Evolutionary conservation across 2,888 invertebrate species (phyloP).

Genomic region (Lamellibrachia satsuma): DNA sequence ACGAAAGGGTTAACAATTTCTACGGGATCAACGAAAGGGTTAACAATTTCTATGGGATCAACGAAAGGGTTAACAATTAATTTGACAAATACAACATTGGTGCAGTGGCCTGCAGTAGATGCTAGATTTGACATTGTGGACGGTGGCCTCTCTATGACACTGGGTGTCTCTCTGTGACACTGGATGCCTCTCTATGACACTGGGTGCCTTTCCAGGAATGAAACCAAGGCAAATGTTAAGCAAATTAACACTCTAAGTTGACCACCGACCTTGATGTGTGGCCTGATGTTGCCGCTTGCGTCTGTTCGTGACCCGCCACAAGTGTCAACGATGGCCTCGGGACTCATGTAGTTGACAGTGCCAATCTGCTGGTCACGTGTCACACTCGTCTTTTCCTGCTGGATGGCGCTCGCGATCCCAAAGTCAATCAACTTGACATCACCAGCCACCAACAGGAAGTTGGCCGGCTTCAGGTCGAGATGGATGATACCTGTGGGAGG

Average conservation of each 20-base stretch:
- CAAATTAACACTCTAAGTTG: slow-evolving; percentile 51
- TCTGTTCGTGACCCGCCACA: slow-evolving; percentile 42
- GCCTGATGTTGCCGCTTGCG: slow-evolving; percentile 42
- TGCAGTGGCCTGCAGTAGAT: too few relatives aligned
- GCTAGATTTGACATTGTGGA: too few relatives aligned
- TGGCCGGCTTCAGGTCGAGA: slow-evolving; percentile 95
- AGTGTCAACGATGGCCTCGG: slow-evolving; percentile 74
- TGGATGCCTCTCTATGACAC: too few relatives aligned
- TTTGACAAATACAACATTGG: too few relatives aligned
- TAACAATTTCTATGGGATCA: too few relatives aligned
- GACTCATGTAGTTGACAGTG: slow-evolving; percentile 95
- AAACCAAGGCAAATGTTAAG: too few relatives aligned
- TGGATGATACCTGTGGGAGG: slow-evolving; percentile 84
- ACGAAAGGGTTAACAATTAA: too few relatives aligned
- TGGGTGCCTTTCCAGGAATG: too few relatives aligned
- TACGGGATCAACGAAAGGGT: too few relatives aligned
- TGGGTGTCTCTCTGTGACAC: too few relatives aligned
- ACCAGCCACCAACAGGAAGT: slow-evolving; percentile 88
- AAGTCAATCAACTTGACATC: slow-evolving; percentile 95
- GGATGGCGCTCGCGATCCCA: slow-evolving; percentile 88
- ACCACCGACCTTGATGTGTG: slow-evolving; percentile 43
- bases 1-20: too few relatives aligned
- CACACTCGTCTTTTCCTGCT: slow-evolving; percentile 83
- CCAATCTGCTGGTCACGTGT: slow-evolving; percentile 78
- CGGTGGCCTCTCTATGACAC: too few relatives aligned